Evolutionary conservation across 1,140 invertebrate species (phyloP).

Genomic region (Luehdorfia chinensis): DNA sequence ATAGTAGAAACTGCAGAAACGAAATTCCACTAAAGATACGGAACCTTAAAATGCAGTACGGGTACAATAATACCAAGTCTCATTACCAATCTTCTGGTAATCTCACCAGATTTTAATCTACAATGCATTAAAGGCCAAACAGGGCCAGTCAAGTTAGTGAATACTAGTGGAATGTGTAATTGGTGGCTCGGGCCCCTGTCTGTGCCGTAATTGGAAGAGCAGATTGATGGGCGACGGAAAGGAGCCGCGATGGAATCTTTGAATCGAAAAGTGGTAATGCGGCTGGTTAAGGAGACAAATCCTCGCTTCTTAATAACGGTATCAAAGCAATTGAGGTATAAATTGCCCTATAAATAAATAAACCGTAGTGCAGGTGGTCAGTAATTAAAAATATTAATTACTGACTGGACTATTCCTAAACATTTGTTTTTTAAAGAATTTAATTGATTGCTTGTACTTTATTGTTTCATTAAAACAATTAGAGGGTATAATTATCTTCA

Average conservation of each 20-base stretch:
- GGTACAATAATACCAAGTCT: conserved; percentile 3
- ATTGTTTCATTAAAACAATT: too few relatives aligned
- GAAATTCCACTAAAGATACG: too few relatives aligned
- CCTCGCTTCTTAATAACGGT: conserved; percentile 16
- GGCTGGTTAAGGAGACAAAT: conserved; percentile 17
- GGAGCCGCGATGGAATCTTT: conserved; percentile 22
- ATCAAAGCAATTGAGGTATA: neutral
- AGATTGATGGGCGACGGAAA: conserved; percentile 21
- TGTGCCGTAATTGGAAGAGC: conserved; percentile 22
- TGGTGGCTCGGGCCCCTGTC: conserved; percentile 12
- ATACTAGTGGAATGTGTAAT: conserved; percentile 24
- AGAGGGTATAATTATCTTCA: too few relatives aligned
- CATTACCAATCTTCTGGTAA: neutral
- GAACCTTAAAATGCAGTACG: neutral
- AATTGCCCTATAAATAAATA: neutral
- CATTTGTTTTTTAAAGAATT: too few relatives aligned
- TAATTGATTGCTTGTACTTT: too few relatives aligned
- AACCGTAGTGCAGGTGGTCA: neutral
- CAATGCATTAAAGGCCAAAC: neutral
- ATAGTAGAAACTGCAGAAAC: too few relatives aligned
- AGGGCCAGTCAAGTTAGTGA: neutral
- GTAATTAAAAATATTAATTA: too few relatives aligned
- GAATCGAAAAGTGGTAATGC: conserved; percentile 32
- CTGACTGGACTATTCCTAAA: too few relatives aligned
- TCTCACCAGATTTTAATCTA: neutral